phyloP scores from a whole-genome alignment of 92 coral and sea anemone genomes.

The Parazoanthus darwini region DNA sequence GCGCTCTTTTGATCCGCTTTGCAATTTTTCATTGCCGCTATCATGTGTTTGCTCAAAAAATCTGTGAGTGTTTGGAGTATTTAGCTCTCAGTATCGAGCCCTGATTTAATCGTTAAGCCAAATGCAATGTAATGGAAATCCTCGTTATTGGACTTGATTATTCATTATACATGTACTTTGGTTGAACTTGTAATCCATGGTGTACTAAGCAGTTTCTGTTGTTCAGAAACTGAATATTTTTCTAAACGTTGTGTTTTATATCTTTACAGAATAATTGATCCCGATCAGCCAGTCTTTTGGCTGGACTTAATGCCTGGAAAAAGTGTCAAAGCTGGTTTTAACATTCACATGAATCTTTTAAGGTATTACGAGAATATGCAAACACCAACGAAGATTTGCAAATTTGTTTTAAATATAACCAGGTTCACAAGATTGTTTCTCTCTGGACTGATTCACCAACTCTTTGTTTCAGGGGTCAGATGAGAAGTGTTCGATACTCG shows the following conservation, averaged over 20 bases:
- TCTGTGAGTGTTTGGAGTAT: too few species aligned
- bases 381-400: too few species aligned
- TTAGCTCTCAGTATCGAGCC: too few species aligned
- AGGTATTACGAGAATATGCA: conserved; percentile 45
- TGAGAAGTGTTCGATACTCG: conserved; percentile 78
- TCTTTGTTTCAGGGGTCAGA: conserved; percentile 72
- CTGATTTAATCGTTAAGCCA: too few species aligned
- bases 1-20: too few species aligned
- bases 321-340: conserved; percentile 85
- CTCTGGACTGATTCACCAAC: background rate
- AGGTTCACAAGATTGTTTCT: background rate
- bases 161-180: too few species aligned
- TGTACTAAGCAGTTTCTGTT: background rate
- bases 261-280: conserved; percentile 66
- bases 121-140: too few species aligned
- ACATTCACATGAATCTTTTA: conserved; percentile 79
- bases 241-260: background rate
- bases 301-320: conserved; percentile 83
- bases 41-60: too few species aligned
- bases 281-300: conserved; percentile 91
- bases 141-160: too few species aligned
- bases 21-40: too few species aligned
- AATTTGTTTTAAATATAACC: too few species aligned
- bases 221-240: too few species aligned
- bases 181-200: background rate